A percentile compares a stretch with the other conserved stretches of the same genome.
Evolutionary conservation across 2,888 invertebrate genomes (phyloP).

Genomic region (Amblyjoppa proteus): DNA sequence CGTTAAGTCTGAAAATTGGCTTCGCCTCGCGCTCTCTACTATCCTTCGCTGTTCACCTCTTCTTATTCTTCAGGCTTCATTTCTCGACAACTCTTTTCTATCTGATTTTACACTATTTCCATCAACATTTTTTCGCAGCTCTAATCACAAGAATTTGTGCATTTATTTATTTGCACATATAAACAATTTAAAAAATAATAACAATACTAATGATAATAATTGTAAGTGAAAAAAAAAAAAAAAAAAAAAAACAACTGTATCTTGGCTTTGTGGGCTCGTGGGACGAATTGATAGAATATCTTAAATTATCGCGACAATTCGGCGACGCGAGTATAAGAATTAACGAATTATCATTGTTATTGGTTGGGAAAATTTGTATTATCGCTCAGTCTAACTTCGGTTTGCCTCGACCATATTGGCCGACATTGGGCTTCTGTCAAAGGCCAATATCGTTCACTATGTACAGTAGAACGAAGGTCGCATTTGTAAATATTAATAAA

Average conservation of each 20-base stretch:
- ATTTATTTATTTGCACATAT: no score
- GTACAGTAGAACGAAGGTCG: no score
- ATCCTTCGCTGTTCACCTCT: neutral
- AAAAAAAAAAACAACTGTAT: neutral
- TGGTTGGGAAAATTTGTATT: constrained; percentile 32
- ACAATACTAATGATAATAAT: neutral
- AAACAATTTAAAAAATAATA: neutral
- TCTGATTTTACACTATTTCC: constrained; percentile 9
- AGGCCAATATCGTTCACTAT: no score
- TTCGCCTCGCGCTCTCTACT: constrained; percentile 44
- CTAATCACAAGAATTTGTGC: neutral
- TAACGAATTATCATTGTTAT: constrained; percentile 25
- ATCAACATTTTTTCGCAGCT: neutral
- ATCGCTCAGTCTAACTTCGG: constrained; percentile 10
- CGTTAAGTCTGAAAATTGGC: constrained; percentile 70
- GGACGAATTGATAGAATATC: neutral
- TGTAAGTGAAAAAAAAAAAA: no score
- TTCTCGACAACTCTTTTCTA: neutral
- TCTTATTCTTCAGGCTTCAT: constrained; percentile 17
- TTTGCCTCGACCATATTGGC: no score
- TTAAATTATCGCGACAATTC: constrained; percentile 7
- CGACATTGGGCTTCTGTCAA: no score
- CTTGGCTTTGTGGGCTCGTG: neutral
- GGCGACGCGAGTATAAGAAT: constrained; percentile 16
- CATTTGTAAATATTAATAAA: no score